These are phyloP conservation scores for Enteromius radiatus DNA, from an alignment of 2,797 vertebrate species.

Conservation along the genomic window DNA sequence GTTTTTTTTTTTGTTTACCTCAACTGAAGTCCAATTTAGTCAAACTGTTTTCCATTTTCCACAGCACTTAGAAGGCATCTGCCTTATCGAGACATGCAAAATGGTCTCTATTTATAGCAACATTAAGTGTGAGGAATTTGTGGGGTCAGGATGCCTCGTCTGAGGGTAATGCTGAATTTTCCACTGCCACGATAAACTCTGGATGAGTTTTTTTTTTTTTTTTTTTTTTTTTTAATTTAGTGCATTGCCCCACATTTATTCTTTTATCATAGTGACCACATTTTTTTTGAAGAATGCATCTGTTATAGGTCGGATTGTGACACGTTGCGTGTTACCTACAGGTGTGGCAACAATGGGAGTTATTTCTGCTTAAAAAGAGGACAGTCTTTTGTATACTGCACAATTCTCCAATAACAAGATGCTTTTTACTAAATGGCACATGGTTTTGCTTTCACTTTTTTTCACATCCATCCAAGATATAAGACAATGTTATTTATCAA, in stretches of 20 bases:
- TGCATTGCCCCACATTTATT: background rate
- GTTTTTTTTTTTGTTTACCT: background rate
- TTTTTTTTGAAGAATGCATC: background rate
- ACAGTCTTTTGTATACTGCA: background rate
- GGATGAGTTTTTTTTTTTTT: background rate
- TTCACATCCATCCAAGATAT: background rate
- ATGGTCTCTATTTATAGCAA: conserved; percentile 75
- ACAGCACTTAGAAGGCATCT: conserved; percentile 62
- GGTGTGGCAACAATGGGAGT: conserved; percentile 14
- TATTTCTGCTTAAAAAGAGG: background rate
- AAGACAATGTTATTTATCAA: background rate
- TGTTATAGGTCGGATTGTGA: background rate
- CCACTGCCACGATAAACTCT: conserved; percentile 62
- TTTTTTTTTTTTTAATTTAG: background rate
- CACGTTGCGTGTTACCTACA: background rate
- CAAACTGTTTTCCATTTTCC: conserved; percentile 46
- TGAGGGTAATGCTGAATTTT: conserved; percentile 70
- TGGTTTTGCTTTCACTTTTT: conserved; percentile 1
- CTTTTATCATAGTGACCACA: background rate
- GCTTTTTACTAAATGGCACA: background rate
- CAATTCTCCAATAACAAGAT: background rate
- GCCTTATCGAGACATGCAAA: conserved; percentile 69
- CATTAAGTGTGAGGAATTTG: conserved; percentile 76
- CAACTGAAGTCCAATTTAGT: conserved; percentile 8
- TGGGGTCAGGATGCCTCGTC: conserved; percentile 68